A percentile compares a stretch with the other conserved stretches of the same genome.
Conservation (phyloP, 2,113 vertebrate genomes). For the Amphiprion percula region DNA sequence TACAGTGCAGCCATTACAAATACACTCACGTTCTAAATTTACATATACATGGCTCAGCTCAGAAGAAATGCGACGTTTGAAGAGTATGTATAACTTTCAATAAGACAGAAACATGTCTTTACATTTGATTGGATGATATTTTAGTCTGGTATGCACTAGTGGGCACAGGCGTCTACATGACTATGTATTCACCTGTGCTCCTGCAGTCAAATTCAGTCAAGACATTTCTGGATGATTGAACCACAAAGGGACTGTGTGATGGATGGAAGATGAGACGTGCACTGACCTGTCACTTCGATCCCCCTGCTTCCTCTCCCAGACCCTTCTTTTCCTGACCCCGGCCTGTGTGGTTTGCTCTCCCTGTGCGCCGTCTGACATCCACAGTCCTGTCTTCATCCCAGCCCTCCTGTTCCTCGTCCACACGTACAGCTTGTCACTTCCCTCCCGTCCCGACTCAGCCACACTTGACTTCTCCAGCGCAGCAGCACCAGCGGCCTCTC, state of each 20-base stretch:
- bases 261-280: conserved; percentile 66
- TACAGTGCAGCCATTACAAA: conserved; percentile 19
- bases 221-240: conserved; percentile 56
- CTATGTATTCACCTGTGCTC: conserved; percentile 42
- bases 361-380: conserved; percentile 39
- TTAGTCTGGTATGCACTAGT: conserved; percentile 28
- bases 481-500: conserved; percentile 12
- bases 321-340: conserved; percentile 52
- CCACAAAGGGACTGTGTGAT: conserved; percentile 71
- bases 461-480: conserved; percentile 14
- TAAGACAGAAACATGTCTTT: neutral
- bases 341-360: conserved; percentile 44
- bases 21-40: conserved; percentile 6
- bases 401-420: conserved; percentile 34
- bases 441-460: conserved; percentile 5
- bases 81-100: neutral
- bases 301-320: conserved; percentile 3
- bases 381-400: conserved; percentile 17
- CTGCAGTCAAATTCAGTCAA: conserved; percentile 63
- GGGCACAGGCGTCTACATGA: conserved; percentile 54
- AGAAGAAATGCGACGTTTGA: neutral
- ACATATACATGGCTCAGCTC: neutral
- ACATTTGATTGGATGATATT: conserved; percentile 45
- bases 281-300: conserved; percentile 72
- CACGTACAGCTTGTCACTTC: conserved; percentile 41